Evolutionary conservation across 37 sponge, comb jelly and placozoan species (phyloP).

Genomic region (Geodia barretti): DNA sequence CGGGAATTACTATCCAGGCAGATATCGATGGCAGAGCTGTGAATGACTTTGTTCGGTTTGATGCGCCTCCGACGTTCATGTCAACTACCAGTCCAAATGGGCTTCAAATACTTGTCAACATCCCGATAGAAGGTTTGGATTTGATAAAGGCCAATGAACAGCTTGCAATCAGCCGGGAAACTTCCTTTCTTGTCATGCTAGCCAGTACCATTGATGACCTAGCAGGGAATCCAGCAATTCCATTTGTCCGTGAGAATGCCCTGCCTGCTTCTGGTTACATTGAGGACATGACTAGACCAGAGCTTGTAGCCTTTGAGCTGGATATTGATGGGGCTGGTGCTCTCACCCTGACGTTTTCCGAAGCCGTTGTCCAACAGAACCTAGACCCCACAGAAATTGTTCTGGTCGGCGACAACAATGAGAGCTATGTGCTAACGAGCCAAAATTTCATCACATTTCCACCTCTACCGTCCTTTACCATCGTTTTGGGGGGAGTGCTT

Average conservation of each 20-base stretch:
- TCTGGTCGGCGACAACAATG: slow-evolving; percentile 47
- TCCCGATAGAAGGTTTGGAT: slow-evolving; percentile 64
- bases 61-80: not conserved
- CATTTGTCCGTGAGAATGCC: slow-evolving; percentile 45
- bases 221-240: slow-evolving; percentile 28
- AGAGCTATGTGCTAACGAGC: slow-evolving; percentile 39
- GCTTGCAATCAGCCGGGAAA: slow-evolving; percentile 47
- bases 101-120: slow-evolving; percentile 35
- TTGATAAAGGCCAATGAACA: slow-evolving; percentile 52
- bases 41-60: slow-evolving; percentile 3
- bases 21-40: slow-evolving; percentile 16
- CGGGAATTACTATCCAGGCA: slow-evolving; percentile 47
- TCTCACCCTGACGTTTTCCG: slow-evolving; percentile 72
- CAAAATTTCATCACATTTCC: not conserved
- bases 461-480: slow-evolving; percentile 1
- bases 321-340: slow-evolving; percentile 65
- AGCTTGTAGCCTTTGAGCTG: slow-evolving; percentile 44
- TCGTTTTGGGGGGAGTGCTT: slow-evolving; percentile 30
- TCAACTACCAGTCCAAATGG: slow-evolving; percentile 54
- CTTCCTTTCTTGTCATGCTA: slow-evolving; percentile 50
- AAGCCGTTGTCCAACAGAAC: slow-evolving; percentile 55
- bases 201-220: slow-evolving; percentile 58
- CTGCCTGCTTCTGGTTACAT: slow-evolving; percentile 38
- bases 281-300: slow-evolving; percentile 65
- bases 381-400: slow-evolving; percentile 52